phyloP scores from a whole-genome alignment of 2,797 vertebrate species.

The Microctenopoma lineatum region DNA sequence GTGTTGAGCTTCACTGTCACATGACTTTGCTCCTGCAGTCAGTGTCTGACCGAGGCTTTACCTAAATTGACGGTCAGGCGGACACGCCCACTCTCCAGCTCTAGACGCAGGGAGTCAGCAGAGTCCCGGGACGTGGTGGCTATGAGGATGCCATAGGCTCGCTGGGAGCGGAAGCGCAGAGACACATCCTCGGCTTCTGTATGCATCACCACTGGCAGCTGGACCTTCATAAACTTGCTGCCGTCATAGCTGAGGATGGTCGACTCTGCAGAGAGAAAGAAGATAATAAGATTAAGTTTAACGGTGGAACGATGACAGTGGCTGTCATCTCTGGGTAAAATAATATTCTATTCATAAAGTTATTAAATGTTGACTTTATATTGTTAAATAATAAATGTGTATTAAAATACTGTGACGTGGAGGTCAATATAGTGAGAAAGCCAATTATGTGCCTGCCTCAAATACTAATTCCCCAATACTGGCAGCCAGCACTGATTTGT shows the following conservation, averaged over 20 bases:
- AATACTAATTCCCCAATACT: conserved; percentile 12
- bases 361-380: conserved; percentile 38
- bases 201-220: conserved; percentile 96
- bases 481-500: conserved; percentile 16
- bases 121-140: conserved; percentile 97
- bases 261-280: conserved; percentile 84
- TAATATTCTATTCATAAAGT: conserved; percentile 17
- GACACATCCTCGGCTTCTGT: conserved; percentile 97
- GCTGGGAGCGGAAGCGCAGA: conserved; percentile 94
- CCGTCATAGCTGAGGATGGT: conserved; percentile 97
- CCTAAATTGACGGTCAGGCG: conserved; percentile 98
- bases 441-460: conserved; percentile 9
- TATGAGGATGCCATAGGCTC: conserved; percentile 96
- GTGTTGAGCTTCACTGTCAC: conserved; percentile 14
- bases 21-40: conserved; percentile 41
- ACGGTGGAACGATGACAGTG: conserved; percentile 13
- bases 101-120: conserved; percentile 93
- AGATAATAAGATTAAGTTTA: conserved; percentile 31
- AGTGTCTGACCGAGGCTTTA: conserved; percentile 77
- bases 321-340: conserved; percentile 36
- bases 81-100: conserved; percentile 94
- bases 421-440: conserved; percentile 15
- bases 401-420: conserved; percentile 19
- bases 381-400: conserved; percentile 17
- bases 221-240: conserved; percentile 99